These are phyloP conservation scores for Diploscapter pachys DNA, from an alignment of 1,140 invertebrate genomes.

Conservation along the genomic window DNA sequence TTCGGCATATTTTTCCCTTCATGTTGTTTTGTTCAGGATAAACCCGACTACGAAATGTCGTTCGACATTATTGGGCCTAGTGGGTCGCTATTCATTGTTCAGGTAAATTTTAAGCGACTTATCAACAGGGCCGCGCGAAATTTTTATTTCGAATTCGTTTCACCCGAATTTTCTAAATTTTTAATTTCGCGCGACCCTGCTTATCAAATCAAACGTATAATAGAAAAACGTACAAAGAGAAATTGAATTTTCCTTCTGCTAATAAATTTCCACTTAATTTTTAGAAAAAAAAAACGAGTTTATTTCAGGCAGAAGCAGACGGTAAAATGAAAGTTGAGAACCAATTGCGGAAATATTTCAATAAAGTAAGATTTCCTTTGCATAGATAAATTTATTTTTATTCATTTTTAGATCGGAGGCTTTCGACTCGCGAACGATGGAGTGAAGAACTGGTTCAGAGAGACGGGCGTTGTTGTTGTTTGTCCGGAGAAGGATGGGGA, in stretches of 20 bases:
- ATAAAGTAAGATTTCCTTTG: conserved; percentile 34
- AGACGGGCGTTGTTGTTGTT: conserved; percentile 44
- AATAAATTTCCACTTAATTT: too few species aligned
- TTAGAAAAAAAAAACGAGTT: too few species aligned
- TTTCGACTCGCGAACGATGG: conserved; percentile 41
- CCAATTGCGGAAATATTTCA: conserved; percentile 42
- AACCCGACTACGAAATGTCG: conserved; percentile 39
- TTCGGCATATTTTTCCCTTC: neutral
- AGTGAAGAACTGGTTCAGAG: conserved; percentile 44
- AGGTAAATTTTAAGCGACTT: conserved; percentile 23
- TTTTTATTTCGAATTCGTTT: too few species aligned
- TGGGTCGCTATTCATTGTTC: conserved; percentile 49
- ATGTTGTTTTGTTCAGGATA: conserved; percentile 40
- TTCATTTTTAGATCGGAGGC: conserved; percentile 38
- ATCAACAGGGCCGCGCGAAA: too few species aligned
- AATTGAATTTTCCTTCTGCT: too few species aligned
- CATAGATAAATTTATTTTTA: conserved; percentile 12
- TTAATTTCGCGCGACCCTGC: too few species aligned
- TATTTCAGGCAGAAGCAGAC: conserved; percentile 37
- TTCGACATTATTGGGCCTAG: conserved; percentile 47
- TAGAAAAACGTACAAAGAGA: too few species aligned
- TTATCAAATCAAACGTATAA: too few species aligned
- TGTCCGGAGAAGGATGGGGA: conserved; percentile 29
- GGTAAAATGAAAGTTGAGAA: conserved; percentile 33
- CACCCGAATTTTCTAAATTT: too few species aligned